Conservation (phyloP, 2,797 vertebrate genomes). For the Cynodonichthys magdalenae region DNA sequence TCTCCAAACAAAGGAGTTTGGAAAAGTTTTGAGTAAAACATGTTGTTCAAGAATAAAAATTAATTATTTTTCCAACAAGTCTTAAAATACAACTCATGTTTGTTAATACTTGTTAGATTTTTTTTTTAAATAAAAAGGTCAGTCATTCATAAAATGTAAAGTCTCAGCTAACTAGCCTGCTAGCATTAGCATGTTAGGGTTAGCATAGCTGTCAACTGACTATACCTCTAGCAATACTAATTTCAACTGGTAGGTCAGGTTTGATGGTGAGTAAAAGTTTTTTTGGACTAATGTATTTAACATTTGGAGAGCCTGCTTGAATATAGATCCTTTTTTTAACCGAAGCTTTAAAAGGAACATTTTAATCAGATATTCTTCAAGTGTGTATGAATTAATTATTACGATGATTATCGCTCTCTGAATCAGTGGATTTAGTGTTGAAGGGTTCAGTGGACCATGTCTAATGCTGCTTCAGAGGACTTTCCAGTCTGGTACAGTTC, state of each 20-base stretch:
- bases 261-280: neutral
- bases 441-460: conserved; percentile 32
- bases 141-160: too few relatives aligned
- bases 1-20: too few relatives aligned
- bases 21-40: too few relatives aligned
- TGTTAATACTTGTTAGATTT: too few relatives aligned
- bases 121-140: too few relatives aligned
- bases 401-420: conserved; percentile 33
- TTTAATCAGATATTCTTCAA: conserved; percentile 48
- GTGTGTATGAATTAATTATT: conserved; percentile 38
- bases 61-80: too few relatives aligned
- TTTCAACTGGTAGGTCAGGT: neutral
- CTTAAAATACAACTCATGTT: too few relatives aligned
- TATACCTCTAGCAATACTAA: too few relatives aligned
- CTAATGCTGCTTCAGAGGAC: conserved; percentile 46
- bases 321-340: conserved; percentile 9
- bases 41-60: too few relatives aligned
- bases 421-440: conserved; percentile 32
- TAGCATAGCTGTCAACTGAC: too few relatives aligned
- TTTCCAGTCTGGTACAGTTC: conserved; percentile 32
- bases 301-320: conserved; percentile 21
- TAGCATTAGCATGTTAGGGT: too few relatives aligned
- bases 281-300: neutral
- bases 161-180: too few relatives aligned
- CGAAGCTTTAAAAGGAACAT: conserved; percentile 31